These are phyloP conservation scores for Mesocricetus auratus DNA, from an alignment of 2,113 vertebrate genomes.

Conservation along the genomic window DNA sequence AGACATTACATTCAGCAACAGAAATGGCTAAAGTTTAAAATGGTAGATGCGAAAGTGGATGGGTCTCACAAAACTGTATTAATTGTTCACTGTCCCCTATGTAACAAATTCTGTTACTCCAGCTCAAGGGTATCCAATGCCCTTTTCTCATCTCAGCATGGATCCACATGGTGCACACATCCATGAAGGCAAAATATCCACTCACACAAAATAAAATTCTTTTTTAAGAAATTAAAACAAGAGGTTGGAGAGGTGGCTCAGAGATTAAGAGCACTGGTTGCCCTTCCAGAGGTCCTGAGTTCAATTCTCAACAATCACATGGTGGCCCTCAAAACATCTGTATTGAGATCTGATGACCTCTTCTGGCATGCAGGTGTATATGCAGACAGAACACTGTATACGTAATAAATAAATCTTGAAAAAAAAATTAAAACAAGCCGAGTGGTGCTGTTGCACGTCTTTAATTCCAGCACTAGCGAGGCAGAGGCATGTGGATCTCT, in stretches of 20 bases:
- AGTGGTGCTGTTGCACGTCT: neutral
- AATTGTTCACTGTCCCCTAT: neutral
- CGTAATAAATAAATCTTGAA: too few species aligned
- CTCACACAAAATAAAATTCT: neutral
- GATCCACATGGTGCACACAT: neutral
- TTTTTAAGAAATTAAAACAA: too few species aligned
- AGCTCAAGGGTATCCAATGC: neutral
- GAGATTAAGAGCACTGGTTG: too few species aligned
- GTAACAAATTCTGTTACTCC: neutral
- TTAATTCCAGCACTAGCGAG: neutral
- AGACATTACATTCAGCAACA: neutral
- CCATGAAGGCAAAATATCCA: neutral
- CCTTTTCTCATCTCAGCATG: neutral
- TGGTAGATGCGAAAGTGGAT: neutral
- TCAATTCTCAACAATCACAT: too few species aligned
- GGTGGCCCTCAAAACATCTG: too few species aligned
- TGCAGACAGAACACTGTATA: too few species aligned
- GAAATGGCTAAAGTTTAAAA: neutral
- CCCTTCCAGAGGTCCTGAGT: too few species aligned
- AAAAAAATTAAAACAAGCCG: neutral
- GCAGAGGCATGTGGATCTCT: neutral
- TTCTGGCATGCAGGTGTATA: too few species aligned
- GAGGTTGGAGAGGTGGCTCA: too few species aligned
- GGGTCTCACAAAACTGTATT: constrained; percentile 8
- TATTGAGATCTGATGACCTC: too few species aligned